phyloP scores from a whole-genome alignment of 2,888 invertebrate species.

The Monochamus alternatus region DNA sequence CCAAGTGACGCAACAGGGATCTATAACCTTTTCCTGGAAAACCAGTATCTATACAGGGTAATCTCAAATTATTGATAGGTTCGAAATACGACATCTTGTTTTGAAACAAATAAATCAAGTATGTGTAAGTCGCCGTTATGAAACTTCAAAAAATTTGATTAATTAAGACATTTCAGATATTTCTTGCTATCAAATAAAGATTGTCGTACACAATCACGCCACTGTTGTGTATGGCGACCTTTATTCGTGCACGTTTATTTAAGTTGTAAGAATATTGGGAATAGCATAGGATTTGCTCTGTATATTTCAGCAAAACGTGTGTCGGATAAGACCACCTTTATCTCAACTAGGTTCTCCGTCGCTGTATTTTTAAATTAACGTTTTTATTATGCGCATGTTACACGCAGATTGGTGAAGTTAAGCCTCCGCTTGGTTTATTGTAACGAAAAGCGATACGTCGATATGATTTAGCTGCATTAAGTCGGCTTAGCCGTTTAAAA shows the following conservation, averaged over 20 bases:
- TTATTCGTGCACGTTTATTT: no score
- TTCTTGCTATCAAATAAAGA: no score
- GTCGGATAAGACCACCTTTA: no score
- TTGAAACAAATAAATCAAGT: no score
- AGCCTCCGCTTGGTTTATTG: background rate
- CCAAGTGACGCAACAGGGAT: background rate
- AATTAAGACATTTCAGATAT: no score
- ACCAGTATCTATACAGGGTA: background rate
- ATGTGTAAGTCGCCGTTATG: no score
- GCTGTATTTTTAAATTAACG: background rate
- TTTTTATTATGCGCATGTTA: background rate
- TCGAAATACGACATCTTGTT: background rate
- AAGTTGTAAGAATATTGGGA: no score
- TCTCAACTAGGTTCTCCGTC: background rate
- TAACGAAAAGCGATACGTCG: background rate
- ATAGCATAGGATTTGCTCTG: no score
- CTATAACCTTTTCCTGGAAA: background rate
- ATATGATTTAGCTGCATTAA: slow-evolving; percentile 3
- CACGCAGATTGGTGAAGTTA: slow-evolving; percentile 2
- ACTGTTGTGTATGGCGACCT: no score
- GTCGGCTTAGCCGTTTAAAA: slow-evolving; percentile 1
- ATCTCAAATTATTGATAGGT: slow-evolving; percentile 11
- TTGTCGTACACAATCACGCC: no score
- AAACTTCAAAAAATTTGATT: no score
- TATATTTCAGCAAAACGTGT: no score